These are phyloP conservation scores for Neuroscelio doddi DNA, from an alignment of 2,888 invertebrate genomes.

Conservation along the genomic window DNA sequence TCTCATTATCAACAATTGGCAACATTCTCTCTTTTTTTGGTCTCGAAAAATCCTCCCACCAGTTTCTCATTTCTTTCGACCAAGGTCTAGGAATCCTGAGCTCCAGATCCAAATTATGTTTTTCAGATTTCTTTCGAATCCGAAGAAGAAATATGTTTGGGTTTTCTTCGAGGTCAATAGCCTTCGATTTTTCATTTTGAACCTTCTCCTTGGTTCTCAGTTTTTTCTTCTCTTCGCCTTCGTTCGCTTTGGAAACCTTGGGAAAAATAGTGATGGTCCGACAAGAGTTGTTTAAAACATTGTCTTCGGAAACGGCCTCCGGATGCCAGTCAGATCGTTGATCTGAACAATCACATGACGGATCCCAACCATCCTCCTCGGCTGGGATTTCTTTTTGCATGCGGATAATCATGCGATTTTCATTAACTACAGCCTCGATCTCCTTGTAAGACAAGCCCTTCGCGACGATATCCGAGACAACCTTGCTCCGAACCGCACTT, in stretches of 20 bases:
- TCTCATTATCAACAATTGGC: slow-evolving; percentile 10
- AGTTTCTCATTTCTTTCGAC: slow-evolving; percentile 36
- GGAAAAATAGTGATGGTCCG: slow-evolving; percentile 40
- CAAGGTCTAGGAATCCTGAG: slow-evolving; percentile 64
- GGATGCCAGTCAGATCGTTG: background rate
- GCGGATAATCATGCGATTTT: slow-evolving; percentile 57
- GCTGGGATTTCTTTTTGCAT: slow-evolving; percentile 49
- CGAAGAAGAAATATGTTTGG: slow-evolving; percentile 65
- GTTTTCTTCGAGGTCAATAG: slow-evolving; percentile 61
- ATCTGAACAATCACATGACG: slow-evolving; percentile 59
- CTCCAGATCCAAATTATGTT: slow-evolving; percentile 60
- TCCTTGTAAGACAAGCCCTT: slow-evolving; percentile 63
- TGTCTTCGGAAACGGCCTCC: background rate
- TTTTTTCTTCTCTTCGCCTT: slow-evolving; percentile 11
- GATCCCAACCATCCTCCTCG: slow-evolving; percentile 52
- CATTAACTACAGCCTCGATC: slow-evolving; percentile 61
- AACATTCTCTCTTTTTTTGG: slow-evolving; percentile 18
- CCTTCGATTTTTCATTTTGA: slow-evolving; percentile 30
- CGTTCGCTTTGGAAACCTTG: slow-evolving; percentile 10
- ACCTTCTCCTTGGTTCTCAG: background rate
- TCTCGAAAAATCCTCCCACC: slow-evolving; percentile 13
- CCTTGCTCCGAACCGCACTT: slow-evolving; percentile 20
- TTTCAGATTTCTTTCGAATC: slow-evolving; percentile 55
- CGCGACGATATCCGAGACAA: slow-evolving; percentile 57
- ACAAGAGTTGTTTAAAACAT: background rate